Evolutionary conservation across 2,797 vertebrate species (phyloP).

Genomic region (Chaenodraco wilsoni): DNA sequence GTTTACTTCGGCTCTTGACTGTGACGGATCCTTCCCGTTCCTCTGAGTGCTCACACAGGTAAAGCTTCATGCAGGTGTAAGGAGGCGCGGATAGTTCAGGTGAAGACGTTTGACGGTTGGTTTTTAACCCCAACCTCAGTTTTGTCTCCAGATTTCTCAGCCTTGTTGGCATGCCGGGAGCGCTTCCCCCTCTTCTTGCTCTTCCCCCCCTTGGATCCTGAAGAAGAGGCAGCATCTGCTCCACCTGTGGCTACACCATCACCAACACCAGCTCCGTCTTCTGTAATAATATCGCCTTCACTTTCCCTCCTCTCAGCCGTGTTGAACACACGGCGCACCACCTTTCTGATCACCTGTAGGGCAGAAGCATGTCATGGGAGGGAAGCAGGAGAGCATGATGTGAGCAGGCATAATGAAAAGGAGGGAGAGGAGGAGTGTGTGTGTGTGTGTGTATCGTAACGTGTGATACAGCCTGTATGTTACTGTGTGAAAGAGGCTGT

Average conservation of each 20-base stretch:
- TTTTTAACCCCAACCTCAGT: constrained; percentile 62
- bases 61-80: constrained; percentile 52
- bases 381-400: not conserved
- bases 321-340: constrained; percentile 72
- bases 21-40: not conserved
- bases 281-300: constrained; percentile 41
- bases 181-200: constrained; percentile 76
- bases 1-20: not conserved
- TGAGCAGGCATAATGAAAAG: constrained; percentile 8
- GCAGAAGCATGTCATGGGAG: constrained; percentile 39
- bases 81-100: not conserved
- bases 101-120: not conserved
- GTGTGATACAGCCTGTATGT: not conserved
- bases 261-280: constrained; percentile 25
- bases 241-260: constrained; percentile 41
- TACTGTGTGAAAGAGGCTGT: not conserved
- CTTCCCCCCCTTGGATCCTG: constrained; percentile 65
- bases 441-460: not conserved
- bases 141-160: constrained; percentile 50
- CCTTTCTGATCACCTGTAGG: constrained; percentile 81
- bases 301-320: constrained; percentile 57
- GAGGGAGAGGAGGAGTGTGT: not conserved
- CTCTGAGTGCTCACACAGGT: not conserved
- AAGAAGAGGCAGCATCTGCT: constrained; percentile 44
- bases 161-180: constrained; percentile 68